Percentiles rank a stretch among this genome's conserved stretches.
Conservation (phyloP, 2,888 invertebrate species). For the Drosophila kanekoi region DNA sequence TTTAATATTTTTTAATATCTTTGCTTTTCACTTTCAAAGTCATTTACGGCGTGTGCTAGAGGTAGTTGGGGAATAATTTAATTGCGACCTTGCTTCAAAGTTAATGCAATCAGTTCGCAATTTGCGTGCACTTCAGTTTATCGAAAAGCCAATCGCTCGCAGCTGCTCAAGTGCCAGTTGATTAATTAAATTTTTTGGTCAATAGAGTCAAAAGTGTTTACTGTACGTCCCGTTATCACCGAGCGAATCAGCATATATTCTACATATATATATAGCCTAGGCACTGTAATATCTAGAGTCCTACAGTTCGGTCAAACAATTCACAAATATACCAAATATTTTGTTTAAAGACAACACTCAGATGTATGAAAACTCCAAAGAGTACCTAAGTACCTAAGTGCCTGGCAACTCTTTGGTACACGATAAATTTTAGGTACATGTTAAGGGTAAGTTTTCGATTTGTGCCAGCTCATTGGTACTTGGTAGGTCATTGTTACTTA, state of each 20-base stretch:
- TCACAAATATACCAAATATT: no score
- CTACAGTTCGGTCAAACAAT: no score
- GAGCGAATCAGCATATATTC: fast-evolving
- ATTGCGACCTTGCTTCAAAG: conserved; percentile 16
- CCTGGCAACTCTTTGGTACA: neutral
- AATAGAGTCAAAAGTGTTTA: conserved; percentile 36
- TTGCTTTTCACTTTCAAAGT: conserved; percentile 47
- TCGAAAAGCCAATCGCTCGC: neutral
- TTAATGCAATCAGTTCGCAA: conserved; percentile 39
- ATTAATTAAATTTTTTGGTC: conserved; percentile 57
- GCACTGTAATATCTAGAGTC: neutral
- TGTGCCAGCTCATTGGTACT: no score
- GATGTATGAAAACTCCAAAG: no score
- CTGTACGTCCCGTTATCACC: neutral
- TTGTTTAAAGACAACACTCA: no score
- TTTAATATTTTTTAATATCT: conserved; percentile 11
- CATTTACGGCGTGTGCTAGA: conserved; percentile 25
- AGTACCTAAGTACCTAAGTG: no score
- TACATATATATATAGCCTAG: neutral
- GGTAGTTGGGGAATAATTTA: conserved; percentile 4
- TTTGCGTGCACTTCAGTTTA: conserved; percentile 31
- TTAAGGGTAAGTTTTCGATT: neutral
- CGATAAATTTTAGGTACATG: neutral
- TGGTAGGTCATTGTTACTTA: no score
- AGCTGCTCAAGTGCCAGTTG: conserved; percentile 10